Percentiles rank a stretch among this genome's conserved stretches.
phyloP scores from a whole-genome alignment of 1,140 invertebrate species.

The Drosophila baimaii region DNA sequence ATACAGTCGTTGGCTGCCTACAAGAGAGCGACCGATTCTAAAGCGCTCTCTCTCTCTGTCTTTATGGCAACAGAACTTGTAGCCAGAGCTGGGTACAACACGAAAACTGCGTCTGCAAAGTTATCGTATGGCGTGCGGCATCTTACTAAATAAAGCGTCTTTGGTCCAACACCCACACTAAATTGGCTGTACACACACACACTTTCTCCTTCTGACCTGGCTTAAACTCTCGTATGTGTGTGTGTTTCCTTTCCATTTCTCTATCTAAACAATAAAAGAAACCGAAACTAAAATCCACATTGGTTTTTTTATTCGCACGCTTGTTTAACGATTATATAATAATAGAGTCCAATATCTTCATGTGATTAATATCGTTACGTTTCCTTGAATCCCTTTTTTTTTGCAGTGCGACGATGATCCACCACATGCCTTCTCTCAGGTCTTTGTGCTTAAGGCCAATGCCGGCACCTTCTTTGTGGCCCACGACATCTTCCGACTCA shows the following conservation, averaged over 20 bases:
- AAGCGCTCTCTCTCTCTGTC: too few species aligned
- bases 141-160: too few species aligned
- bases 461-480: conserved; percentile 94
- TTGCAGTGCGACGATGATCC: conserved; percentile 96
- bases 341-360: not conserved
- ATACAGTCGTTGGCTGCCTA: too few species aligned
- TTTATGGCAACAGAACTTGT: too few species aligned
- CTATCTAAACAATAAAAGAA: not conserved
- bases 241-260: not conserved
- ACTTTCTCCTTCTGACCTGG: not conserved
- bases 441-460: conserved; percentile 94
- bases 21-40: too few species aligned
- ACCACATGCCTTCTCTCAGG: conserved; percentile 94
- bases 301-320: conserved; percentile 29
- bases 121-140: too few species aligned
- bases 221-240: conserved; percentile 12
- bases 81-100: too few species aligned
- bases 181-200: conserved; percentile 6
- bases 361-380: conserved; percentile 7
- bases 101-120: too few species aligned
- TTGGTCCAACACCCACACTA: too few species aligned
- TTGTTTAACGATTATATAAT: conserved; percentile 19
- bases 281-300: not conserved
- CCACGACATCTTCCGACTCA: conserved; percentile 96
- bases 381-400: conserved; percentile 22